These are phyloP conservation scores for Anhinga anhinga DNA, from an alignment of 2,113 vertebrate genomes.

Conservation along the genomic window DNA sequence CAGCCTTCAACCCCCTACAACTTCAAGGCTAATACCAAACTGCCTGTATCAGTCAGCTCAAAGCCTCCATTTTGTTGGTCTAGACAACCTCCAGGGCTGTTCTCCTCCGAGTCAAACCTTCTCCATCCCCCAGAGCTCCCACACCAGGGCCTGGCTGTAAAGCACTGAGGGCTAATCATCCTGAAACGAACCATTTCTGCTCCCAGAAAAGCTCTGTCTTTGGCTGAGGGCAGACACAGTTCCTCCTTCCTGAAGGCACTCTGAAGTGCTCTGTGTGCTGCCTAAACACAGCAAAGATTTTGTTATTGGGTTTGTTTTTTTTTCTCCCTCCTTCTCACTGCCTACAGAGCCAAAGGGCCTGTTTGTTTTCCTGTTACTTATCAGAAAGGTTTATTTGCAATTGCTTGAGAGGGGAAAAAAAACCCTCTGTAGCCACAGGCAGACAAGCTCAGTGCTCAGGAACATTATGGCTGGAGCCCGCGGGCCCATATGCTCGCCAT, in stretches of 20 bases:
- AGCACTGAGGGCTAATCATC: background rate
- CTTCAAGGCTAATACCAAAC: background rate
- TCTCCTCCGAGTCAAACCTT: background rate
- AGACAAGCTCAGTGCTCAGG: slow-evolving; percentile 52
- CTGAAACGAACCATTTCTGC: background rate
- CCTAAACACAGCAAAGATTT: background rate
- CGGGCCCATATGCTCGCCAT: slow-evolving; percentile 54
- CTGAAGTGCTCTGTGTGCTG: background rate
- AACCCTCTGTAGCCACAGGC: background rate
- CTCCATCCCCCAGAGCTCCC: background rate
- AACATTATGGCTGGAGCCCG: slow-evolving; percentile 43
- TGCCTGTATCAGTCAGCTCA: background rate
- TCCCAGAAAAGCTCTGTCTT: background rate
- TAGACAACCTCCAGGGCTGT: background rate
- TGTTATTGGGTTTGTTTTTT: background rate
- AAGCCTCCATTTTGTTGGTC: background rate
- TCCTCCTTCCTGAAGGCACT: background rate
- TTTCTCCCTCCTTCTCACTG: background rate
- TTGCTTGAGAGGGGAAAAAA: background rate
- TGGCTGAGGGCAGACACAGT: background rate
- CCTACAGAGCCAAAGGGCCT: slow-evolving; percentile 55
- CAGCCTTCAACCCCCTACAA: background rate
- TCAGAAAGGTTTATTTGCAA: slow-evolving; percentile 61
- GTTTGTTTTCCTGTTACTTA: slow-evolving; percentile 62
- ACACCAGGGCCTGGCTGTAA: background rate